Percentiles rank a stretch among this genome's conserved stretches.
phyloP scores from a whole-genome alignment of 1,140 invertebrate species.

The Pseudachorutes palmiensis region DNA sequence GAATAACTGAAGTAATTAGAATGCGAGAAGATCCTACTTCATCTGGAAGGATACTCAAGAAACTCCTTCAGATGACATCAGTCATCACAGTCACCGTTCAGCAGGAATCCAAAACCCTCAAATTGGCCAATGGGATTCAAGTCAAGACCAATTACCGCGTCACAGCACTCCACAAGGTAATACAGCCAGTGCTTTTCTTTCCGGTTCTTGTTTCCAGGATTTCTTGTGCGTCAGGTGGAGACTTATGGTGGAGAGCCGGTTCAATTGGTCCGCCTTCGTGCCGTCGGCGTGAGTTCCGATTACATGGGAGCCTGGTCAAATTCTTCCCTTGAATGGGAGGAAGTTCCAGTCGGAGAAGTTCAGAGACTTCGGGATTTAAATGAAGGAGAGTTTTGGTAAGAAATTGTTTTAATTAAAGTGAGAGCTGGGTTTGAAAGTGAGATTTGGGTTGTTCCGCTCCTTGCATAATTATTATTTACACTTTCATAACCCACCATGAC shows the following conservation, averaged over 20 bases:
- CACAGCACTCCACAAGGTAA: slow-evolving; percentile 68
- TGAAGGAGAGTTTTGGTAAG: slow-evolving; percentile 73
- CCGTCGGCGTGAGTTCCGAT: slow-evolving; percentile 59
- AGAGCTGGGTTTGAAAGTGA: background rate
- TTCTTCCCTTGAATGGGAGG: slow-evolving; percentile 63
- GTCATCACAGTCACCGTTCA: slow-evolving; percentile 69
- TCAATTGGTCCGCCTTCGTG: slow-evolving; percentile 62
- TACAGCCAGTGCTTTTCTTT: slow-evolving; percentile 23
- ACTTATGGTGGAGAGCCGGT: slow-evolving; percentile 62
- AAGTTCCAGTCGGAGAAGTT: slow-evolving; percentile 60
- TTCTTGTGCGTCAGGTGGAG: slow-evolving; percentile 50
- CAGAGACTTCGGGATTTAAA: slow-evolving; percentile 60
- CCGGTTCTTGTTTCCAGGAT: background rate
- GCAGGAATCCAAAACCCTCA: slow-evolving; percentile 51
- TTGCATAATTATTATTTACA: background rate
- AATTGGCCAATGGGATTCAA: slow-evolving; percentile 69
- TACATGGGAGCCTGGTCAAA: slow-evolving; percentile 64
- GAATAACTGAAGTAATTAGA: slow-evolving; percentile 72
- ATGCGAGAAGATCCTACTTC: slow-evolving; percentile 59
- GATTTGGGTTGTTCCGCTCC: background rate
- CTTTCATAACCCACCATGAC: background rate
- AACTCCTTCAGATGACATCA: slow-evolving; percentile 72
- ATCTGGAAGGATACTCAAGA: slow-evolving; percentile 57
- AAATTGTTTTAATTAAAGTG: slow-evolving; percentile 1
- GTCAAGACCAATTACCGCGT: slow-evolving; percentile 71